Evolutionary conservation across 2,113 vertebrate species (phyloP), one percentile per base, ranked within the genome.

Genomic region (Taurulus bubalis): DNA sequence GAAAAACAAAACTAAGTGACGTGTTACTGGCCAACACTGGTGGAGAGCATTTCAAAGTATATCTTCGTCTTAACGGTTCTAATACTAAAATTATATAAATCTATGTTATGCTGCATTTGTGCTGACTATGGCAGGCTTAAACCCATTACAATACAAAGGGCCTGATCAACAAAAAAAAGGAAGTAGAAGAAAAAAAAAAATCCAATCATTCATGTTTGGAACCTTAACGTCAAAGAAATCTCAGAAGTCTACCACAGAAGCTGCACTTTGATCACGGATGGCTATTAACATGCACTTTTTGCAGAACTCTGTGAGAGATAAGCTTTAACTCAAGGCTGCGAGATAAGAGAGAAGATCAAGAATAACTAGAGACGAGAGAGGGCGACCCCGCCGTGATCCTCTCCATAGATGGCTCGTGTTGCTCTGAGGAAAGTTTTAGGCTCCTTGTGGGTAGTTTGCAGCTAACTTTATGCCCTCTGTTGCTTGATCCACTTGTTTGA

Each of bases 281-380:
- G 30, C 55, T 70, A 73, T 83, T 60, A 67, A 83, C 58, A 80
- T 70, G 67, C 72, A 65, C 77, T 24, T 53, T 67, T 22, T 66
- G 8, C 47, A 67, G 49, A 67, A 77, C 60, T 71, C 24, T 40
- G 30, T 55, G 47, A 79, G 36, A 66, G 40, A 38, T 5, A 4
- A 34, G 26, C 66, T 73, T 75, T 47, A 34, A 12, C 20, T 59
- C 28, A 16, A 56, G 71, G 73, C 67, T 66, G 58, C 34, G 24
- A 65, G 60, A 73, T 26, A 63, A 73, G 38, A 28, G 38, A 76
- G 34, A 62, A 34, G 16, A 77, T 11, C 9, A 38, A 64, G 68
- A 70, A 45, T 34, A 71, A 36, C 34, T 36, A 4, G 45, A 79
- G 63, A 16, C n/a, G n/a, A n/a, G n/a, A n/a, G n/a, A n/a, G n/a